Base-by-base conservation (phyloP, 2,797 vertebrate genomes). In the Melanitta fusca region DNA sequence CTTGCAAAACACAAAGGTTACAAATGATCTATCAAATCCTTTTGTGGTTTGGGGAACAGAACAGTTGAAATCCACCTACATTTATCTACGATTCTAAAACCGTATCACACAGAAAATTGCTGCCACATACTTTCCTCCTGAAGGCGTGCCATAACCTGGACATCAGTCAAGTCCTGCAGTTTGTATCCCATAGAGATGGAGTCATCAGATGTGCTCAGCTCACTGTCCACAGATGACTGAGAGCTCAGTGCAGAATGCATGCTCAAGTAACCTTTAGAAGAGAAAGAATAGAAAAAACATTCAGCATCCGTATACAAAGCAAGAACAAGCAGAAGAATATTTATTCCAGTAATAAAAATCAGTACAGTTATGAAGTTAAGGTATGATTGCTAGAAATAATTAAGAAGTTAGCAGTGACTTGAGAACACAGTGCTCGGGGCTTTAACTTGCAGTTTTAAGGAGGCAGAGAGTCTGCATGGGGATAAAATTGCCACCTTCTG, bases 121-220 rank as follows among this genome's bases (percentile, higher is more conserved):
- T 13, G 43, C 43, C 19, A 99, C 99, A 89, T 85, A 99, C 99
- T 99, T 96, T 99, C 99, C 83, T 99, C 99, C 95, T 99, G 99
- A 13, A 99, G 98, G 32, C 99, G 98, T 80, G 99, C 99, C 99
- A 99, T 99, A 91, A 99, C 99, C 97, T 99, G 99, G 80, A 99
- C 99, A 13, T 99, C 99, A 0, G 99, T 99, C 95, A 99, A 97
- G 96, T 99, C 99, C 97, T 99, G 99, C 84, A 99, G 98, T 88
- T 99, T 99, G 73, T 99, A 99, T 7, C 99, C 99, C 99, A 99
- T 99, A 10, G 99, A 99, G 97, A 99, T 99, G 93, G 99, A 99
- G 97, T 99, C 99, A 12, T 99, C 99, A 0, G 99, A 99, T 13
- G 99, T 99, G 94, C 99, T 99, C 81, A 99, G 98, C 96, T 99